Evolutionary conservation across 2,888 invertebrate species (phyloP).

Genomic region (Dromius quadrimaculatus): DNA sequence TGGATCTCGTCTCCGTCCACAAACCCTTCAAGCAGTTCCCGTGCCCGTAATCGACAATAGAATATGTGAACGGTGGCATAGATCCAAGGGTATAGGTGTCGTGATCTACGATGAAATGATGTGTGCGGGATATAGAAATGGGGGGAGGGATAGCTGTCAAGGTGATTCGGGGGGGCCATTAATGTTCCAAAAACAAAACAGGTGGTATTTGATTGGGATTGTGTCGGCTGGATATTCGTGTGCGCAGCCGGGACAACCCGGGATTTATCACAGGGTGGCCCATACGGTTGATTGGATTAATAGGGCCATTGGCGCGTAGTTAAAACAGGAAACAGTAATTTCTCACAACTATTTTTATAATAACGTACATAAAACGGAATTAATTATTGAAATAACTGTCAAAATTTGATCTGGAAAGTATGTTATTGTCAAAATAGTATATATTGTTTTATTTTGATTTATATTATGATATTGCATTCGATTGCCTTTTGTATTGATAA

Average conservation of each 20-base stretch:
- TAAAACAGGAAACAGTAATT: not conserved
- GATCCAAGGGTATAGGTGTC: constrained; percentile 84
- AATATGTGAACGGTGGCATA: constrained; percentile 78
- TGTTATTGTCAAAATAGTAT: constrained; percentile 27
- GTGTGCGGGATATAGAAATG: constrained; percentile 91
- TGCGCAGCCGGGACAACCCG: constrained; percentile 92
- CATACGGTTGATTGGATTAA: constrained; percentile 95
- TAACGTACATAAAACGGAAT: not conserved
- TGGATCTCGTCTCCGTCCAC: constrained; percentile 87
- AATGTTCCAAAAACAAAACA: constrained; percentile 87
- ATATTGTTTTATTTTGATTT: constrained; percentile 28
- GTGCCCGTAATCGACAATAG: constrained; percentile 94
- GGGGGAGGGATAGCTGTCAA: constrained; percentile 83
- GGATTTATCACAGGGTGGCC: constrained; percentile 93
- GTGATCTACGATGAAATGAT: constrained; percentile 96
- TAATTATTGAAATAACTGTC: not conserved
- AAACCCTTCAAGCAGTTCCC: constrained; percentile 91
- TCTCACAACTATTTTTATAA: not conserved
- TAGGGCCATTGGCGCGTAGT: constrained; percentile 71
- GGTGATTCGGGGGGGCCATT: constrained; percentile 91
- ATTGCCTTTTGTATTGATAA: constrained; percentile 1
- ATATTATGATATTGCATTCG: constrained; percentile 23
- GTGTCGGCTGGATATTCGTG: constrained; percentile 96
- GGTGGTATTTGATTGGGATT: constrained; percentile 88
- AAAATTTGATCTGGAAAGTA: constrained; percentile 17